Percentiles rank a stretch among this genome's conserved stretches.
These are phyloP conservation scores for Taxidea taxus DNA, from an alignment of 2,113 vertebrate genomes.

Conservation along the genomic window DNA sequence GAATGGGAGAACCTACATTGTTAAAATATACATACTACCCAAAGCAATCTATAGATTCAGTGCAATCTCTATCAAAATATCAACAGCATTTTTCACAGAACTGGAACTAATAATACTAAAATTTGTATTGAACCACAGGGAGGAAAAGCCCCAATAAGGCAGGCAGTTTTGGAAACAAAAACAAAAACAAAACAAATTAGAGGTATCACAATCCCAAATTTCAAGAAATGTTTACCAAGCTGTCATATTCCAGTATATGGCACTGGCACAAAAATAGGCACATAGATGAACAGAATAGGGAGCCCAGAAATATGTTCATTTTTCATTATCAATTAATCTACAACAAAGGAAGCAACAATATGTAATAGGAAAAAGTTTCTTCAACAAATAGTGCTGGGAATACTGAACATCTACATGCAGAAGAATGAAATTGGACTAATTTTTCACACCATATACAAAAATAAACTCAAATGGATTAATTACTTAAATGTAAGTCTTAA, in stretches of 20 bases:
- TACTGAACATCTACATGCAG: not conserved
- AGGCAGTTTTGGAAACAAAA: not conserved
- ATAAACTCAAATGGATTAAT: not conserved
- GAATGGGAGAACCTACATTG: not conserved
- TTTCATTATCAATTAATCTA: not conserved
- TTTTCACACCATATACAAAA: not conserved
- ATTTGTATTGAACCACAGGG: not conserved
- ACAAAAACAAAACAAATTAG: not conserved
- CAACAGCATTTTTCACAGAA: not conserved
- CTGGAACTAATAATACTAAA: not conserved
- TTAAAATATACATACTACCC: not conserved
- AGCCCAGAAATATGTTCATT: not conserved
- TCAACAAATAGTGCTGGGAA: not conserved
- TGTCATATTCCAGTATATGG: not conserved
- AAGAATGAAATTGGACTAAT: not conserved
- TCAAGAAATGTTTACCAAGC: not conserved
- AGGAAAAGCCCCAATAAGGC: not conserved
- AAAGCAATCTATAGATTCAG: not conserved
- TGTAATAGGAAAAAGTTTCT: not conserved
- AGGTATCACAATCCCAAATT: not conserved
- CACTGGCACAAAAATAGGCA: not conserved
- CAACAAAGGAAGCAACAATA: not conserved
- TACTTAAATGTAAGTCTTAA: not conserved
- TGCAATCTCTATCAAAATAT: not conserved
- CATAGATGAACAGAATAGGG: not conserved